Evolutionary conservation across 1,140 invertebrate genomes (phyloP), one percentile per base, ranked within the genome.

Genomic region (Cecropterus lyciades): DNA sequence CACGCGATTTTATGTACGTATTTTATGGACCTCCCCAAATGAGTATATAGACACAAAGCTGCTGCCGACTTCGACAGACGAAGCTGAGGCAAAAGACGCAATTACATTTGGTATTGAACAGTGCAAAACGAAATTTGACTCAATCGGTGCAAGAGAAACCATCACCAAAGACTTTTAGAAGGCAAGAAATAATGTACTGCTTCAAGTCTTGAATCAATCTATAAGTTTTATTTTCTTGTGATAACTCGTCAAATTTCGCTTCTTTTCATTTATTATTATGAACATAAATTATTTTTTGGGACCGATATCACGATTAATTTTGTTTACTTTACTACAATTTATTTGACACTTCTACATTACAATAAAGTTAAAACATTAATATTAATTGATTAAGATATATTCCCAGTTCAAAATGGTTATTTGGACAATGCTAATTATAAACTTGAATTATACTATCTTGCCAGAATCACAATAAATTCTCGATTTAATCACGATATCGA

Each of bases 211-310:
- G 7, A 6, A 6, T 33, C 9, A 24, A 24, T 24, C 1, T 24
- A 24, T 24, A 24, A n/a, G n/a, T n/a, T n/a, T n/a, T n/a, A 24
- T 24, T 24, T 1, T 24, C 20, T 24, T 24, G 20, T 5, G 5
- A 24, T 24, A 33, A 11, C 11, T 2, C 37, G 49, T 52, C 49
- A 33, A 52, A 52, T 52, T 52, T 52, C 49, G 49, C 27, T 52
- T 24, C 20, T 52, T 52, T 52, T 52, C 24, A 52, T 0, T 14
- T 9, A 52, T 52, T 52, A 52, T 52, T 52, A 52, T 52, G 49
- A 52, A 52, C 49, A 52, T 33, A 33, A 52, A 27, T 33, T 33
- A 2, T 9, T 33, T 33, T 52, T 10, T 15, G 3, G 13, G 27
- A 1, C 15, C 49, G 24, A 52, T 52, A 15, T 33, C 27, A 51